phyloP scores from a whole-genome alignment of 2,113 vertebrate genomes.

The Collichthys lucidus region DNA sequence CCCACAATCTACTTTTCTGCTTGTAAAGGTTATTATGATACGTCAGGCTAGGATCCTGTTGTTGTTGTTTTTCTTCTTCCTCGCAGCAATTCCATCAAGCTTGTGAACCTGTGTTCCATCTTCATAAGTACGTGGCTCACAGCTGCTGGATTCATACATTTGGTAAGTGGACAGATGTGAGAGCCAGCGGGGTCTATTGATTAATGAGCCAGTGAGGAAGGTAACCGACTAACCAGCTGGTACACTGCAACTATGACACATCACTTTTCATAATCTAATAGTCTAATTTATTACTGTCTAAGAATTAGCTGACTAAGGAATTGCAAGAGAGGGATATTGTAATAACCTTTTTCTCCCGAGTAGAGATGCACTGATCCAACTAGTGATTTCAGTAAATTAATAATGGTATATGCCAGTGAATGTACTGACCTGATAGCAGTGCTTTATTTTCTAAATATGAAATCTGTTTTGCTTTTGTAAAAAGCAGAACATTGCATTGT shows the following conservation, averaged over 20 bases:
- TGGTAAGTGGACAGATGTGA: slow-evolving; percentile 87
- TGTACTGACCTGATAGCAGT: background rate
- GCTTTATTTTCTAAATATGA: background rate
- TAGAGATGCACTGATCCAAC: background rate
- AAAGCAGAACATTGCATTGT: no score
- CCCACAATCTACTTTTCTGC: background rate
- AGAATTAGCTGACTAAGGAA: background rate
- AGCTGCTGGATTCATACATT: slow-evolving; percentile 99
- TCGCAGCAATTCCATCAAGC: slow-evolving; percentile 98
- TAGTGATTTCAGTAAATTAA: background rate
- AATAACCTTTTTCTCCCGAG: background rate
- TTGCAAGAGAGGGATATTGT: background rate
- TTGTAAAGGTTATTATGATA: slow-evolving; percentile 7
- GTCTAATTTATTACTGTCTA: background rate
- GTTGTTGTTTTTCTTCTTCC: slow-evolving; percentile 66
- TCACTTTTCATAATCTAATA: background rate
- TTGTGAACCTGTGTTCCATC: slow-evolving; percentile 99
- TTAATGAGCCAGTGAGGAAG: slow-evolving; percentile 23
- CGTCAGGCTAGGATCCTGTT: background rate
- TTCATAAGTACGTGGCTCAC: slow-evolving; percentile 99
- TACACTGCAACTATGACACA: background rate
- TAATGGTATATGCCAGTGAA: background rate
- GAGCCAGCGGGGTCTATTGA: background rate
- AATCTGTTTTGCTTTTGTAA: background rate
- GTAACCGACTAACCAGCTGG: background rate